phyloP scores from a whole-genome alignment of 2,113 vertebrate genomes.

The Phainopepla nitens region DNA sequence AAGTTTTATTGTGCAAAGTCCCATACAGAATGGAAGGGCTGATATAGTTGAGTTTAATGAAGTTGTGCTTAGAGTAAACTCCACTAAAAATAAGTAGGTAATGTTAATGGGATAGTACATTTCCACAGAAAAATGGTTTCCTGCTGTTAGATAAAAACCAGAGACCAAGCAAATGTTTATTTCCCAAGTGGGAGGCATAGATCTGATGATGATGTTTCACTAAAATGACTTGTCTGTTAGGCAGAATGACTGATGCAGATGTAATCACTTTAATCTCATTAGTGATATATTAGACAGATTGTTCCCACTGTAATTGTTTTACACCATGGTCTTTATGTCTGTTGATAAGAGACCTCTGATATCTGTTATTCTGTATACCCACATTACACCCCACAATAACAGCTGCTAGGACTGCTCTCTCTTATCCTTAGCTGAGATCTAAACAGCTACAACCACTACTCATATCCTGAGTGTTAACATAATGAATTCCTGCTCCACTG shows the following conservation, averaged over 20 bases:
- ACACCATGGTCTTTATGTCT: neutral
- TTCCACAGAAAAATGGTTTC: constrained; percentile 44
- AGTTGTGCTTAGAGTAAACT: constrained; percentile 3
- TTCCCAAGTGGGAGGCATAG: constrained; percentile 57
- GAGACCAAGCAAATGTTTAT: constrained; percentile 41
- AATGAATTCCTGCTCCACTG: neutral
- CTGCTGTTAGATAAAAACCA: constrained; percentile 54
- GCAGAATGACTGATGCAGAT: constrained; percentile 53
- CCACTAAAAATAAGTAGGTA: constrained; percentile 30
- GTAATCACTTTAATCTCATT: constrained; percentile 59
- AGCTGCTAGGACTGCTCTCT: neutral
- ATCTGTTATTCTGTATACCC: neutral
- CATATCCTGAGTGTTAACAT: neutral
- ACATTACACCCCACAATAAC: neutral
- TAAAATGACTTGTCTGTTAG: constrained; percentile 32
- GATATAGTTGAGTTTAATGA: constrained; percentile 26
- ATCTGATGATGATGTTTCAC: constrained; percentile 30
- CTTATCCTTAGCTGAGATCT: neutral
- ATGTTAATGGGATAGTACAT: constrained; percentile 31
- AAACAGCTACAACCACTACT: neutral
- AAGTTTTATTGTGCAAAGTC: neutral
- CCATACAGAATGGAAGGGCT: neutral
- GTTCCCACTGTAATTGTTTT: constrained; percentile 42
- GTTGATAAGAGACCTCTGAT: constrained; percentile 11
- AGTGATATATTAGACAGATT: constrained; percentile 33